phyloP scores from a whole-genome alignment of 2,797 vertebrate genomes.

The Gymnothorax reevesii region DNA sequence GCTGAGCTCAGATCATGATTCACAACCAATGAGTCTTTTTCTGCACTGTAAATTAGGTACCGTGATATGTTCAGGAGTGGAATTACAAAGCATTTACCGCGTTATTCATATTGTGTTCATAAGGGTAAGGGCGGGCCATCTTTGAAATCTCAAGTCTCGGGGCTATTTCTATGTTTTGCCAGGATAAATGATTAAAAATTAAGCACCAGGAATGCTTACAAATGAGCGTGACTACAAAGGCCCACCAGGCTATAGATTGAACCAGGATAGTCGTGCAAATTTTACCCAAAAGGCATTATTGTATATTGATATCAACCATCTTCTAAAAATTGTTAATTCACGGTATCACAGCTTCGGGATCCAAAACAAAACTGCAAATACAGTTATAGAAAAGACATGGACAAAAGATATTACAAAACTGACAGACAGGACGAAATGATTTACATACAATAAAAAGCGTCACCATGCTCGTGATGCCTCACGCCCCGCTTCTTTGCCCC shows the following conservation, averaged over 20 bases:
- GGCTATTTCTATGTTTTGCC: background rate
- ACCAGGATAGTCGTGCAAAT: background rate
- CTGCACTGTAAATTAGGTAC: background rate
- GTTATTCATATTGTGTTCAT: background rate
- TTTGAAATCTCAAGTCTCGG: background rate
- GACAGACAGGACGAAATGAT: background rate
- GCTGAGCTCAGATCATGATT: background rate
- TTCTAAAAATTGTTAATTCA: background rate
- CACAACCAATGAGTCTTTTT: background rate
- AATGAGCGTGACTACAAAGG: background rate
- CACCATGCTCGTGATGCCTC: slow-evolving; percentile 54
- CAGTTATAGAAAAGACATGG: no score
- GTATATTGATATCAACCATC: background rate
- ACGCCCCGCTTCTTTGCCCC: slow-evolving; percentile 60
- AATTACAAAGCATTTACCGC: background rate
- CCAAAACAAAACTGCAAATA: background rate
- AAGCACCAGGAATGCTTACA: background rate
- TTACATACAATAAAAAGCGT: slow-evolving; percentile 48
- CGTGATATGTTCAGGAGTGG: background rate
- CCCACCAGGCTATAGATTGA: background rate
- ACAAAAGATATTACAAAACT: background rate
- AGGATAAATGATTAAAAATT: background rate
- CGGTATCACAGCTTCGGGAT: background rate
- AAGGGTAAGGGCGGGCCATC: background rate
- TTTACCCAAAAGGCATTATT: background rate